Evolutionary conservation across 2,113 vertebrate genomes (phyloP).

Genomic region (Apus apus): DNA sequence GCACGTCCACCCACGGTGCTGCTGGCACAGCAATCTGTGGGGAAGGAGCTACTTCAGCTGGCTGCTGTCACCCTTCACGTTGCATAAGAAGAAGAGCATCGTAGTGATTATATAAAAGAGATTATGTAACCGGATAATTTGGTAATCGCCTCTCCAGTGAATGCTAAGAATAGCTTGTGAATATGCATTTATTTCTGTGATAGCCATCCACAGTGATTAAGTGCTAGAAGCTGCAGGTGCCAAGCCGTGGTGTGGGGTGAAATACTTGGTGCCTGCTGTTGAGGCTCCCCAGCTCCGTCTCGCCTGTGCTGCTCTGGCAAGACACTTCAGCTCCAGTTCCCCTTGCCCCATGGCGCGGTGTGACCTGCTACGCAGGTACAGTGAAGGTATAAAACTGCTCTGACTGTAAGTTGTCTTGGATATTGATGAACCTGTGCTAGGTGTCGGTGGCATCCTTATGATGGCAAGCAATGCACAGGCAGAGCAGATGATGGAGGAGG

Average conservation of each 20-base stretch:
- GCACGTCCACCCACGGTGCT: accelerated
- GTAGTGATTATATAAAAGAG: conserved; percentile 58
- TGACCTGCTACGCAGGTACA: accelerated
- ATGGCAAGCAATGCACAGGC: accelerated
- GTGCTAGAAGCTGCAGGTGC: accelerated
- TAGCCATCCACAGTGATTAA: neutral
- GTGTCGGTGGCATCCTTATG: neutral
- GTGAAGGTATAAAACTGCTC: neutral
- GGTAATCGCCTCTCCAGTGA: conserved; percentile 47
- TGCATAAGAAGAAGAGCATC: conserved; percentile 40
- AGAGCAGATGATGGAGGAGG: neutral
- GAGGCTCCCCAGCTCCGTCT: accelerated
- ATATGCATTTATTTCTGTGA: neutral
- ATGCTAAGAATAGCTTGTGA: neutral
- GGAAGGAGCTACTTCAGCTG: neutral
- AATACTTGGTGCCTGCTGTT: neutral
- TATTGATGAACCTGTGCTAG: neutral
- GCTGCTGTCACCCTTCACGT: neutral
- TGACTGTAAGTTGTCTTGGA: neutral
- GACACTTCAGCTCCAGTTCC: neutral
- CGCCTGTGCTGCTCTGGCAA: neutral
- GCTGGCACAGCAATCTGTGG: neutral
- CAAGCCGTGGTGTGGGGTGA: accelerated
- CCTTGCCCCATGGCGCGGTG: accelerated
- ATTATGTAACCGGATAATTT: conserved; percentile 63